Conservation (phyloP, 2,888 invertebrate species). For the Heteromurus nitidus region DNA sequence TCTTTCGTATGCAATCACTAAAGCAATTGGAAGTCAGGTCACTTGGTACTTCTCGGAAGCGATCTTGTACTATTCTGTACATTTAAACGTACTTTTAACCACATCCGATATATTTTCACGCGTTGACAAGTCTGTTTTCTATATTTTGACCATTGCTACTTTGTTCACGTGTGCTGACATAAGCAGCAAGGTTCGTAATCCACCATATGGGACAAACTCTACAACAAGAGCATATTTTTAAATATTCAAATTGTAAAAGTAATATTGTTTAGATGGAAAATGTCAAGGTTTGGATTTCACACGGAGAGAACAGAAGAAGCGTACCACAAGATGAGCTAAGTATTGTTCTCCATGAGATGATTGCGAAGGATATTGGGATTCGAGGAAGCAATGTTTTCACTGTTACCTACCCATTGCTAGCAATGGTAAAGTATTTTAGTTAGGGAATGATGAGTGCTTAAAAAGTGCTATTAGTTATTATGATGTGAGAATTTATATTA, state of each 20-base stretch:
- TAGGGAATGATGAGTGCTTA: neutral
- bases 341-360: slow-evolving; percentile 48
- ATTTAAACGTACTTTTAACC: slow-evolving; percentile 9
- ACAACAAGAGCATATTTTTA: neutral
- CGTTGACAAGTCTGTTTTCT: slow-evolving; percentile 7
- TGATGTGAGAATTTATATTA: neutral
- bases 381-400: slow-evolving; percentile 45
- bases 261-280: slow-evolving; percentile 29
- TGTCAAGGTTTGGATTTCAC: slow-evolving; percentile 26
- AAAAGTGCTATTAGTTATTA: neutral
- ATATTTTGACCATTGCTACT: neutral
- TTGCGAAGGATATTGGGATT: slow-evolving; percentile 40
- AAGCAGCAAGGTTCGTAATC: slow-evolving; percentile 39
- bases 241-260: neutral
- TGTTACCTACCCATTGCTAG: slow-evolving; percentile 37
- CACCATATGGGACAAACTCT: too few species aligned
- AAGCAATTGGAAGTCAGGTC: slow-evolving; percentile 8
- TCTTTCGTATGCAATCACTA: slow-evolving; percentile 10
- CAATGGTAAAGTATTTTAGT: slow-evolving; percentile 11
- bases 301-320: slow-evolving; percentile 3
- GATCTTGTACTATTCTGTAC: slow-evolving; percentile 31
- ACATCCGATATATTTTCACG: neutral
- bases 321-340: slow-evolving; percentile 32
- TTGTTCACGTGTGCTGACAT: slow-evolving; percentile 22
- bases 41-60: slow-evolving; percentile 25